A percentile compares a stretch with the other conserved stretches of the same genome.
These are phyloP conservation scores for Ophion obscuratus DNA, from an alignment of 2,888 invertebrate species.

Conservation along the genomic window DNA sequence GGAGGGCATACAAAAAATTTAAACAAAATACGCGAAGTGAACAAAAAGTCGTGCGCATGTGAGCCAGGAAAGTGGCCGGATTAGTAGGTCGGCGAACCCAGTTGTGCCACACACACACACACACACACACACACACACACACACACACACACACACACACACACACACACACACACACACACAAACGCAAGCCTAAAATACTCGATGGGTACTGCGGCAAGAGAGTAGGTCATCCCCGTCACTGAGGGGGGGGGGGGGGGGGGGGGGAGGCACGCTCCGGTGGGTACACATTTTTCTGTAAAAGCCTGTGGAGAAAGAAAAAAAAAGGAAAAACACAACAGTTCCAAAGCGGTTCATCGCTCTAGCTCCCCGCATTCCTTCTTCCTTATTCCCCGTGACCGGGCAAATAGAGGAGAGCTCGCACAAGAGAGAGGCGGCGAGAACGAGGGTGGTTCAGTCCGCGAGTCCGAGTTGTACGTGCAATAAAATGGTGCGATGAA, in stretches of 20 bases:
- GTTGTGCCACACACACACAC: not conserved
- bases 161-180: not conserved
- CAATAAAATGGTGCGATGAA: constrained; percentile 44
- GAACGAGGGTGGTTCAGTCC: constrained; percentile 18
- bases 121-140: not conserved
- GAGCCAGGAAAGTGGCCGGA: no score
- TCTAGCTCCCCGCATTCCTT: constrained; percentile 44
- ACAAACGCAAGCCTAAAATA: not conserved
- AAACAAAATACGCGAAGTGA: no score
- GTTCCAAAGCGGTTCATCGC: constrained; percentile 56
- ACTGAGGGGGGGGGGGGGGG: constrained; percentile 73
- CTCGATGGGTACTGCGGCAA: constrained; percentile 40
- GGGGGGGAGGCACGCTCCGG: constrained; percentile 69
- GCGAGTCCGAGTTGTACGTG: constrained; percentile 27
- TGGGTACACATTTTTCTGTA: constrained; percentile 69
- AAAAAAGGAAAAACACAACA: constrained; percentile 45
- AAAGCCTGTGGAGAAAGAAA: constrained; percentile 67
- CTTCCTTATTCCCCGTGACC: constrained; percentile 26
- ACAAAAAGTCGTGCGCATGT: no score
- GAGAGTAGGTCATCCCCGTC: constrained; percentile 66
- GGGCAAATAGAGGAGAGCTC: constrained; percentile 56
- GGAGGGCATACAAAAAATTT: no score
- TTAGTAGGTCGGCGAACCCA: constrained; percentile 36
- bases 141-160: not conserved
- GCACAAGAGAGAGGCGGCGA: constrained; percentile 29